Conservation (phyloP, 2,888 invertebrate genomes). For the Drosophila prostipennis region DNA sequence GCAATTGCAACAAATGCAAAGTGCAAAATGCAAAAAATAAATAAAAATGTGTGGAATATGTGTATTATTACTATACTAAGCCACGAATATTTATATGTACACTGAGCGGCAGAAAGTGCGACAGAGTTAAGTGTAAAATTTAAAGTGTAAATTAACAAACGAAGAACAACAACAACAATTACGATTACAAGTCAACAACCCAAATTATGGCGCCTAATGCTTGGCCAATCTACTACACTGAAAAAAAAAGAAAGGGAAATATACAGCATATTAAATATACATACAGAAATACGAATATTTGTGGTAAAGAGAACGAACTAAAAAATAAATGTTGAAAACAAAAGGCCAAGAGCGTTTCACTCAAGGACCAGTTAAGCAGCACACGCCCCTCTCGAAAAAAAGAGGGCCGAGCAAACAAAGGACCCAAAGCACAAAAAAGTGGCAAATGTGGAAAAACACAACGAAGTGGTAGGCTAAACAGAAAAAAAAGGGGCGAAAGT, state of each 20-base stretch:
- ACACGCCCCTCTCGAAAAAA: conserved; percentile 17
- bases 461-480: conserved; percentile 47
- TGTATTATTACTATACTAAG: conserved; percentile 47
- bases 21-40: conserved; percentile 2
- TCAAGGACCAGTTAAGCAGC: conserved; percentile 30
- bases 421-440: conserved; percentile 9
- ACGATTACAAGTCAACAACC: conserved; percentile 56
- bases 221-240: conserved; percentile 68
- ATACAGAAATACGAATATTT: conserved; percentile 71
- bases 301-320: conserved; percentile 70
- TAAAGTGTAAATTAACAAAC: conserved; percentile 33
- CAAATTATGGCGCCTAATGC: conserved; percentile 72
- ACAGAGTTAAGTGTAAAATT: conserved; percentile 28
- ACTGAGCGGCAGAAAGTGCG: conserved; percentile 41
- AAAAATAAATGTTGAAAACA: conserved; percentile 79
- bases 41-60: conserved; percentile 45
- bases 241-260: conserved; percentile 29
- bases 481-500: too few species aligned
- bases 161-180: conserved; percentile 20
- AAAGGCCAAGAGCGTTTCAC: conserved; percentile 44
- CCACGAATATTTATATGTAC: conserved; percentile 54
- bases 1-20: conserved; percentile 44
- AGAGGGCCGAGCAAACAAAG: conserved; percentile 25
- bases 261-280: conserved; percentile 51
- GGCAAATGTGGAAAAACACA: conserved; percentile 48